These are phyloP conservation scores for Anguilla anguilla DNA, from an alignment of 2,797 vertebrate species.

Conservation along the genomic window DNA sequence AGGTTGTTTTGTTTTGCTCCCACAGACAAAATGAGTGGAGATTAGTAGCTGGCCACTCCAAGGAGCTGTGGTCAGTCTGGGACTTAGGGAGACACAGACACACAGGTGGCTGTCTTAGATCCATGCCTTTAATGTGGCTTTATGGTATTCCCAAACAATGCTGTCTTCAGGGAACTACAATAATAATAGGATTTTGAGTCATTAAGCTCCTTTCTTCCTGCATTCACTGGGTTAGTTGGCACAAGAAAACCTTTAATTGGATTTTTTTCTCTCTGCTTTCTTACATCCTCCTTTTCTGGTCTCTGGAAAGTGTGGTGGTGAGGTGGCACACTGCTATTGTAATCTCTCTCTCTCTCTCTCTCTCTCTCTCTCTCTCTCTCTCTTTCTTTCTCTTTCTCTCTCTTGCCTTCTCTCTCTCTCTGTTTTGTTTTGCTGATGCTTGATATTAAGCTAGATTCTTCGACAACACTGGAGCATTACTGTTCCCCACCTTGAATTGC, in stretches of 20 bases:
- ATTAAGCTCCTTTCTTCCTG: slow-evolving; percentile 47
- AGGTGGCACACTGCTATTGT: background rate
- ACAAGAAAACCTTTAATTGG: slow-evolving; percentile 42
- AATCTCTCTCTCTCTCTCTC: background rate
- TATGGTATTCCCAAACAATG: background rate
- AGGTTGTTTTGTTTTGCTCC: background rate
- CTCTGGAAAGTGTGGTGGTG: background rate
- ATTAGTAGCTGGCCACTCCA: background rate
- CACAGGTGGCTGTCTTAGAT: background rate
- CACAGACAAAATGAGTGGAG: background rate
- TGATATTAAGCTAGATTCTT: background rate
- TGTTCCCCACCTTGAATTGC: slow-evolving; percentile 45
- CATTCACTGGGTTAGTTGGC: slow-evolving; percentile 45
- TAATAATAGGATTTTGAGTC: slow-evolving; percentile 50
- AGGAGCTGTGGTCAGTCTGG: background rate
- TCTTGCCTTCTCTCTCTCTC: no score
- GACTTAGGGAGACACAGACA: background rate
- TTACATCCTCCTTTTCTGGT: background rate
- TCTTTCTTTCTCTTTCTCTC: no score
- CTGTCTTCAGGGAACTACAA: slow-evolving; percentile 26
- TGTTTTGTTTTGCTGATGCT: slow-evolving; percentile 20
- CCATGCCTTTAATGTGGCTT: background rate
- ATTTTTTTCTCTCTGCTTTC: background rate
- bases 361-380: background rate
- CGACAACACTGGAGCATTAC: background rate